phyloP scores from a whole-genome alignment of 1,140 invertebrate genomes.

The fruit fly (Drosophila melanogaster) region Release_6_plus_ISO1_MT NC_004354.4:21208001-21208500 shows the following conservation, averaged over 20 bases:
- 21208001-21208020: conserved; percentile 1
- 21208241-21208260: conserved; percentile 4
- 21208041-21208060: conserved; percentile 46
- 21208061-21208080: conserved; percentile 81
- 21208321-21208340: too few species aligned
- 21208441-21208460: too few species aligned
- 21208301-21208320: conserved; percentile 10
- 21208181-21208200: conserved; percentile 80
- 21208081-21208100: conserved; percentile 83
- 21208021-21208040: conserved; percentile 19
- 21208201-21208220: conserved; percentile 48
- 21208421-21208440: too few species aligned
- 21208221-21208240: conserved; percentile 21
- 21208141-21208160: conserved; percentile 29
- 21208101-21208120: conserved; percentile 23
- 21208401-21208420: too few species aligned
- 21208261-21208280: background rate
- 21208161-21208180: conserved; percentile 21
- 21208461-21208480: too few species aligned
- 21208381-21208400: too few species aligned
- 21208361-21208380: too few species aligned
- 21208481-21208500: too few species aligned
- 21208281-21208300: conserved; percentile 35
- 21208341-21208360: background rate
- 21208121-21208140: conserved; percentile 29